Evolutionary conservation across 2,888 invertebrate species (phyloP), one percentile per base, ranked within the genome.

Genomic region (Pristionchus entomophagus): DNA sequence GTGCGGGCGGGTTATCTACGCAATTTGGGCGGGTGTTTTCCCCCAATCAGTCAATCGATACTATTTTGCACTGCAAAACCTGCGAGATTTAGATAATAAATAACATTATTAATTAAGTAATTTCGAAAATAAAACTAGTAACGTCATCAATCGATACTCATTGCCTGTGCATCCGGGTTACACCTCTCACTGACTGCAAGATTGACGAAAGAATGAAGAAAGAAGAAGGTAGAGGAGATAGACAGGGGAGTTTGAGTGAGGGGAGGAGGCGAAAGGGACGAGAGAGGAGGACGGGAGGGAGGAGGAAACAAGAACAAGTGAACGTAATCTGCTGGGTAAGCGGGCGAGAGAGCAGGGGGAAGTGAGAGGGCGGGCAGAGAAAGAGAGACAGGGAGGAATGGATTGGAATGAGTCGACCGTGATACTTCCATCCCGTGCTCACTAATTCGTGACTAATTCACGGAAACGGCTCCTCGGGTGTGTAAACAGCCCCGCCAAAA

Each of bases 251-350:
- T 41, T 41, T 41, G 69, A 73, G 69, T 41, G 69, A 73, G 69
- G 35, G 69, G 38, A 10, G 35, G 29, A 41, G 41, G n/a, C 19
- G 17, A 6, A 35, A 65, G 17, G 35, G 35, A 10, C 35, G 22
- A 14, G 41, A 73, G 41, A 73, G 41, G 69, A 35, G 35, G 41
- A 65, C 26, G 62, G 32, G 62, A 69, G 69, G 19, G 69, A 73
- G 41, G 69, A 73, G 69, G 69, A 73, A 73, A 73, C 69, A 73
- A 73, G 69, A 73, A 73, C 69, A 73, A 73, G 69, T 73, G 69
- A 73, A 73, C 69, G 69, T 73, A 73, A 73, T 73, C 69, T 73
- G 69, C n/a, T 73, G 69, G 69, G 69, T 73, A 73, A 73, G 69
- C 69, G 26, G 41, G 38, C 65, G 69, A 26, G 38, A n/a, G n/a